phyloP scores from a whole-genome alignment of 2,888 invertebrate genomes.

The Noctua pronuba region DNA sequence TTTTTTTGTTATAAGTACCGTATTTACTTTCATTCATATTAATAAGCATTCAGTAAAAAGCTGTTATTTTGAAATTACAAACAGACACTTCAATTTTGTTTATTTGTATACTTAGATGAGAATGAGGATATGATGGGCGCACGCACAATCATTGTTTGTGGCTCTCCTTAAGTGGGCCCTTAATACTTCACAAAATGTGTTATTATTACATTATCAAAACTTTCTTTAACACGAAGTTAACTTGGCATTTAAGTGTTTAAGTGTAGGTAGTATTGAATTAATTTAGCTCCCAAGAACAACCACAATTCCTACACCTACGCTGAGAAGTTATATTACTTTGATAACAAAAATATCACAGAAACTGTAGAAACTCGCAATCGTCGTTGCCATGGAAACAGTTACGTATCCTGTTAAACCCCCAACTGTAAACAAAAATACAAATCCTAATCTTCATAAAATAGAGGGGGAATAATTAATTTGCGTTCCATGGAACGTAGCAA shows the following conservation, averaged over 20 bases:
- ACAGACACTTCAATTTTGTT: too few species aligned
- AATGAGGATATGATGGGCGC: background rate
- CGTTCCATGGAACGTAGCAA: too few species aligned
- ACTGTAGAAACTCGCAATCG: background rate
- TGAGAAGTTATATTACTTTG: slow-evolving; percentile 1
- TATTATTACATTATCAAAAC: background rate
- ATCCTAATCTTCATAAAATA: too few species aligned
- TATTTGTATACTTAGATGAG: background rate
- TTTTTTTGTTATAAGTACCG: too few species aligned
- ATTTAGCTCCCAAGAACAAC: background rate
- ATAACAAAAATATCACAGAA: background rate
- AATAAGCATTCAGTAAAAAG: too few species aligned
- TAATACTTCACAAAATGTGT: background rate
- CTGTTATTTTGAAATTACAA: too few species aligned
- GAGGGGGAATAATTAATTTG: too few species aligned
- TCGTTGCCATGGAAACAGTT: background rate
- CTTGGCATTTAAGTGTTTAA: background rate
- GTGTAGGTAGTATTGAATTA: slow-evolving; percentile 2
- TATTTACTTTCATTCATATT: too few species aligned
- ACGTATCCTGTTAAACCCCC: background rate
- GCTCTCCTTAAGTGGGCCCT: background rate
- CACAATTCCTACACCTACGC: background rate
- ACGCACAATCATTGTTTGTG: background rate
- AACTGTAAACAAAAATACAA: too few species aligned
- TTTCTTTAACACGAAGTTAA: background rate